Conservation (phyloP, 92 coral and sea anemone genomes). For the Siderastrea siderea region DNA sequence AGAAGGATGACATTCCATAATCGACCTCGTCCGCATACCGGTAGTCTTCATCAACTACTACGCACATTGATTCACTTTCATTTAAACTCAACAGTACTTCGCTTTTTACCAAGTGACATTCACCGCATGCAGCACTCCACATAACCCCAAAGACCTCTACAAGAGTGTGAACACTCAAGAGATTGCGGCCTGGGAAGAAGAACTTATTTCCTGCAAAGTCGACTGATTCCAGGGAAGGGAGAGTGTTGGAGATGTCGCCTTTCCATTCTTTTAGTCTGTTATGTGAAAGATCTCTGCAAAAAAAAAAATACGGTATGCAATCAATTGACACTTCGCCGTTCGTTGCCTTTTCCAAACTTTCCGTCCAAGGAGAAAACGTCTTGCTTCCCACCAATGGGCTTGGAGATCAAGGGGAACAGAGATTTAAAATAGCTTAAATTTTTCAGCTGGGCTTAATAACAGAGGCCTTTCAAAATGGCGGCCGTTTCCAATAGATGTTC, state of each 20-base stretch:
- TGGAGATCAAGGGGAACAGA: too few relatives aligned
- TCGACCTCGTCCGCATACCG: conserved; percentile 46
- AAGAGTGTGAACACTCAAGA: conserved; percentile 47
- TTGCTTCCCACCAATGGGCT: too few relatives aligned
- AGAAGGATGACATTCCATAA: conserved; percentile 63
- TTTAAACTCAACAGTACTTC: conserved; percentile 14
- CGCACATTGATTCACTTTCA: conserved; percentile 37
- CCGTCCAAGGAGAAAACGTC: too few relatives aligned
- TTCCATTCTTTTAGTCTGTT: conserved; percentile 51
- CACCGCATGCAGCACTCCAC: conserved; percentile 57
- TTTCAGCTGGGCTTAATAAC: too few relatives aligned
- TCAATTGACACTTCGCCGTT: too few relatives aligned
- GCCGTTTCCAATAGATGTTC: too few relatives aligned
- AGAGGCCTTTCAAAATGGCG: too few relatives aligned
- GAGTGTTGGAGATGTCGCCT: conserved; percentile 19
- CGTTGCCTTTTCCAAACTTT: too few relatives aligned
- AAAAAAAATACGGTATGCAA: background rate
- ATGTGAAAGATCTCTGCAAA: conserved; percentile 60
- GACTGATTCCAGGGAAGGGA: conserved; percentile 59
- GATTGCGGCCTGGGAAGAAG: conserved; percentile 54
- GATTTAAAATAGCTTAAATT: too few relatives aligned
- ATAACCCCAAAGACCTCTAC: conserved; percentile 34
- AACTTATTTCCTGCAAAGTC: conserved; percentile 68
- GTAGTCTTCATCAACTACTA: background rate
- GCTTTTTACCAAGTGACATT: conserved; percentile 52